Evolutionary conservation across 1,140 invertebrate species (phyloP).

Genomic region (Eupristina koningsbergeri): DNA sequence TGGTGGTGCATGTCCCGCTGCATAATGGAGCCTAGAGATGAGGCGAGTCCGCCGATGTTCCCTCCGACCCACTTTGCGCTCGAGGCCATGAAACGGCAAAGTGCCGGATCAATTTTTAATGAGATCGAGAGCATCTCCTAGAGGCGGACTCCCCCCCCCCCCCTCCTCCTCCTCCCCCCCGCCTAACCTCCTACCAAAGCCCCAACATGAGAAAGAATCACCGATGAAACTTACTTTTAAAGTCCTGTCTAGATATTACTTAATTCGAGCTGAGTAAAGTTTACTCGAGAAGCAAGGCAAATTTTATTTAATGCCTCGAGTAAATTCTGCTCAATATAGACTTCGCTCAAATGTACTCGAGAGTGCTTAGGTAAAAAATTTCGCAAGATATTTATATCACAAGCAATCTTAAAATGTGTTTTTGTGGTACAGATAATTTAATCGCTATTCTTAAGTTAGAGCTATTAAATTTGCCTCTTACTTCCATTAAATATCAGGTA

Average conservation of each 20-base stretch:
- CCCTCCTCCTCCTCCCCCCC: neutral
- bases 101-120: slow-evolving; percentile 42
- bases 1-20: neutral
- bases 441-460: neutral
- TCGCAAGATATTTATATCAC: neutral
- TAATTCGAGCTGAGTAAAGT: neutral
- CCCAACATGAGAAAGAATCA: neutral
- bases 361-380: neutral
- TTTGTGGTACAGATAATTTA: neutral
- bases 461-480: neutral
- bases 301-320: neutral
- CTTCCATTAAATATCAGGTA: neutral
- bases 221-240: neutral
- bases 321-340: neutral
- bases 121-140: slow-evolving; percentile 21
- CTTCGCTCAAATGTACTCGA: neutral
- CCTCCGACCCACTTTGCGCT: slow-evolving; percentile 26
- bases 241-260: neutral
- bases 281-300: neutral
- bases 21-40: slow-evolving; percentile 1
- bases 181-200: no score
- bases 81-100: slow-evolving; percentile 33
- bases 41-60: neutral
- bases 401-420: neutral
- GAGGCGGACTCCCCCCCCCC: neutral